Conservation (phyloP, 2,113 vertebrate species). For the Gila orcuttii region DNA sequence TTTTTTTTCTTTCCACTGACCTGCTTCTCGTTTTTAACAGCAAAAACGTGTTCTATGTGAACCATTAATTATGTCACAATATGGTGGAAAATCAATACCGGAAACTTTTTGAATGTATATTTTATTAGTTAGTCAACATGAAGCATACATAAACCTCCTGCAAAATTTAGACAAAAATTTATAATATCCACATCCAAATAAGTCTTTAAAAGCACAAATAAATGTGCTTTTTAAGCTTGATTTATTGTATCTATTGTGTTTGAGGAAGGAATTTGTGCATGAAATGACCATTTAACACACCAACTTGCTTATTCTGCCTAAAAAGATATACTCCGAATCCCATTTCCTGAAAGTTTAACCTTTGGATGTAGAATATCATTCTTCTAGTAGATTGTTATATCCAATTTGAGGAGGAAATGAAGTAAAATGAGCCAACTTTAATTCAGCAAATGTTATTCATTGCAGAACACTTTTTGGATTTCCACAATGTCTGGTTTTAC, state of each 20-base stretch:
- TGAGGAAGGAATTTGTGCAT: neutral
- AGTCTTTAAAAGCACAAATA: too few relatives aligned
- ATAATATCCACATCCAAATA: too few relatives aligned
- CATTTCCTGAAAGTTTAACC: neutral
- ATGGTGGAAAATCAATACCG: neutral
- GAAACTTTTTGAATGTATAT: neutral
- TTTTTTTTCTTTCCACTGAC: too few relatives aligned
- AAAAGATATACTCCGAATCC: neutral
- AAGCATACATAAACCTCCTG: neutral
- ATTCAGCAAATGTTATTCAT: neutral
- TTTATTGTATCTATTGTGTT: too few relatives aligned
- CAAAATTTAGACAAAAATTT: neutral
- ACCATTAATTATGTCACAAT: neutral
- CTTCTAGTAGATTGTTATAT: neutral
- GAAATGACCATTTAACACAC: neutral
- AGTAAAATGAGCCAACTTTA: neutral
- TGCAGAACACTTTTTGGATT: constrained; percentile 1
- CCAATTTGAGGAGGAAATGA: neutral
- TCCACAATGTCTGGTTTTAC: constrained; percentile 15
- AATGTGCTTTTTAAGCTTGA: too few relatives aligned
- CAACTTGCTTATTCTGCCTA: neutral
- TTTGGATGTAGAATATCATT: neutral
- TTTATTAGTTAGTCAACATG: neutral
- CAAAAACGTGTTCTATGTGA: too few relatives aligned
- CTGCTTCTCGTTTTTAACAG: too few relatives aligned